These are phyloP conservation scores for Mesembrinibis cayennensis DNA, from an alignment of 2,113 vertebrate genomes.

Conservation along the genomic window DNA sequence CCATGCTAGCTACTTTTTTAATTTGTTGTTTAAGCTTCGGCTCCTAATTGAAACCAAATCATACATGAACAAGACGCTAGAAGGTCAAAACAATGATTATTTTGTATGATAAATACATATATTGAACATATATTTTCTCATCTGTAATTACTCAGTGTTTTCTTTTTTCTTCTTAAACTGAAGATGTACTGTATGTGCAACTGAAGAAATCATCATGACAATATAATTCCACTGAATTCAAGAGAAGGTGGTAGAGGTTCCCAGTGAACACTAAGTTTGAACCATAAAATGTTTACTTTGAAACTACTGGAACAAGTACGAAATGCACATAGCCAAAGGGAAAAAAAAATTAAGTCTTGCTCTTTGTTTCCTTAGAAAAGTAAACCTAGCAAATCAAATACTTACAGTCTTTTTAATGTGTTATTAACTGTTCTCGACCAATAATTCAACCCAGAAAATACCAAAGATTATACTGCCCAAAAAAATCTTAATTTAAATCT, in stretches of 20 bases:
- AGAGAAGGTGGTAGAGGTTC: background rate
- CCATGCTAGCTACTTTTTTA: slow-evolving; percentile 78
- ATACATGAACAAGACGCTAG: background rate
- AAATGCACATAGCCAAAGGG: background rate
- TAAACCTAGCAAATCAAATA: background rate
- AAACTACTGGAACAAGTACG: background rate
- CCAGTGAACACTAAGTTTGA: background rate
- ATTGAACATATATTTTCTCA: background rate
- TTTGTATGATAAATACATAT: background rate
- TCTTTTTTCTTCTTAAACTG: background rate
- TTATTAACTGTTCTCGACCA: background rate
- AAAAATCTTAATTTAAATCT: background rate
- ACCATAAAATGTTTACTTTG: background rate
- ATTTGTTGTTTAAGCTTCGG: slow-evolving; percentile 78
- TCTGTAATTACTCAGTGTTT: background rate
- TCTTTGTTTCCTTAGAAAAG: background rate
- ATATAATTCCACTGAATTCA: background rate
- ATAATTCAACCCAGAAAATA: background rate
- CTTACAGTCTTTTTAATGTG: background rate
- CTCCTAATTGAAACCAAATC: slow-evolving; percentile 68
- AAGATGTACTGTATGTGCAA: background rate
- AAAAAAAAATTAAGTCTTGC: background rate
- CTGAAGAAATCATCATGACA: background rate
- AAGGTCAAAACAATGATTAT: background rate
- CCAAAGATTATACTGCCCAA: background rate